These are phyloP conservation scores for Phaonia tiefii DNA, from an alignment of 2,888 invertebrate genomes.

Conservation along the genomic window DNA sequence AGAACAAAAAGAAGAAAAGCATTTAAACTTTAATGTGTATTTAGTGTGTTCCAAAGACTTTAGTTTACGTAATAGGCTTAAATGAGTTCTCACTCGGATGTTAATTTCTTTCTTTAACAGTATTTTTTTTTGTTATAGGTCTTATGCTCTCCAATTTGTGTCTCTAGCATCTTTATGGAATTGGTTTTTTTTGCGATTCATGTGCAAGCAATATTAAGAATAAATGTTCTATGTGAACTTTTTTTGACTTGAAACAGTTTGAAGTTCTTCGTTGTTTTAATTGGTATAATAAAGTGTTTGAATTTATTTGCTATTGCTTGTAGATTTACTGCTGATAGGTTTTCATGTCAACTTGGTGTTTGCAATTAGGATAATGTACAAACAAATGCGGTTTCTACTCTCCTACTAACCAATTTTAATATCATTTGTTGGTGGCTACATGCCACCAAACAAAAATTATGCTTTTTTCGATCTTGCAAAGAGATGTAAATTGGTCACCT, in stretches of 20 bases:
- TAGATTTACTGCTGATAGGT: no score
- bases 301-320: no score
- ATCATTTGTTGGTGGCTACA: no score
- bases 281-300: slow-evolving; percentile 6
- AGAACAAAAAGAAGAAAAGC: slow-evolving; percentile 60
- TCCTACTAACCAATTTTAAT: no score
- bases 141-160: slow-evolving; percentile 19
- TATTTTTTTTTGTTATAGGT: slow-evolving; percentile 33
- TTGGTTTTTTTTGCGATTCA: slow-evolving; percentile 2
- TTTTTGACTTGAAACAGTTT: neutral
- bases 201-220: slow-evolving; percentile 28
- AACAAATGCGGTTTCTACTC: no score
- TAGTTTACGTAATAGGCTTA: slow-evolving; percentile 36
- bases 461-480: no score
- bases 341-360: no score
- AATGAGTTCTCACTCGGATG: slow-evolving; percentile 7
- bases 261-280: neutral
- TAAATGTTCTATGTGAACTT: slow-evolving; percentile 3
- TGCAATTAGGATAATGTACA: no score
- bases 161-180: neutral
- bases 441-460: no score
- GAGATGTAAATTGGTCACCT: no score
- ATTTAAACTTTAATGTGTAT: slow-evolving; percentile 56
- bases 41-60: slow-evolving; percentile 46
- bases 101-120: slow-evolving; percentile 13